Conservation (phyloP, 1,140 invertebrate species). For the Bursaphelenchus mucronatus region DNA sequence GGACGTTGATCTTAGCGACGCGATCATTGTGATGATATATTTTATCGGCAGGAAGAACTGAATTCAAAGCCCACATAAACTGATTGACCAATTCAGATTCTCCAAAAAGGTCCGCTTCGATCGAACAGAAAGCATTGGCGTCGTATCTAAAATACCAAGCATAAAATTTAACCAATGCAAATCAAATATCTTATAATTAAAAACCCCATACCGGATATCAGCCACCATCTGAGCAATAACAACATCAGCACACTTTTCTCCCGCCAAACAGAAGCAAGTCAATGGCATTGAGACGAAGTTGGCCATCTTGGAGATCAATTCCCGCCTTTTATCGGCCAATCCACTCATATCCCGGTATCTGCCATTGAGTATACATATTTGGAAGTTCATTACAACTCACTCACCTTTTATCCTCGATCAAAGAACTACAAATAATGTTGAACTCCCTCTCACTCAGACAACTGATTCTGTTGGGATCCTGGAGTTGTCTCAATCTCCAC, state of each 20-base stretch:
- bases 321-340: slow-evolving; percentile 14
- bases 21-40: slow-evolving; percentile 32
- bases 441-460: slow-evolving; percentile 26
- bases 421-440: slow-evolving; percentile 12
- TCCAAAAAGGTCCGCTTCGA: slow-evolving; percentile 27
- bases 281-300: slow-evolving; percentile 24
- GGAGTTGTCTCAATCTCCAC: slow-evolving; percentile 21
- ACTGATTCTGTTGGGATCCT: slow-evolving; percentile 20
- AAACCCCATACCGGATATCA: not conserved
- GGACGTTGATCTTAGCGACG: slow-evolving; percentile 24
- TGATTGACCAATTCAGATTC: slow-evolving; percentile 26
- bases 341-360: slow-evolving; percentile 31
- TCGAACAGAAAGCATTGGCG: slow-evolving; percentile 20
- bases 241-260: slow-evolving; percentile 9
- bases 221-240: slow-evolving; percentile 5
- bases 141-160: slow-evolving; percentile 17
- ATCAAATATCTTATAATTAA: not conserved
- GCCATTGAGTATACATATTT: not conserved
- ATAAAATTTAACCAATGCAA: no score
- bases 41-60: slow-evolving; percentile 12
- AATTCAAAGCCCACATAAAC: slow-evolving; percentile 27
- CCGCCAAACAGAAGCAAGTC: slow-evolving; percentile 24
- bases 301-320: slow-evolving; percentile 29
- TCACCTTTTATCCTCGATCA: slow-evolving; percentile 25
- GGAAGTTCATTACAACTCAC: slow-evolving; percentile 8